These are phyloP conservation scores for Myoxocephalus aenaeus DNA, from an alignment of 2,797 vertebrate genomes.

Conservation along the genomic window DNA sequence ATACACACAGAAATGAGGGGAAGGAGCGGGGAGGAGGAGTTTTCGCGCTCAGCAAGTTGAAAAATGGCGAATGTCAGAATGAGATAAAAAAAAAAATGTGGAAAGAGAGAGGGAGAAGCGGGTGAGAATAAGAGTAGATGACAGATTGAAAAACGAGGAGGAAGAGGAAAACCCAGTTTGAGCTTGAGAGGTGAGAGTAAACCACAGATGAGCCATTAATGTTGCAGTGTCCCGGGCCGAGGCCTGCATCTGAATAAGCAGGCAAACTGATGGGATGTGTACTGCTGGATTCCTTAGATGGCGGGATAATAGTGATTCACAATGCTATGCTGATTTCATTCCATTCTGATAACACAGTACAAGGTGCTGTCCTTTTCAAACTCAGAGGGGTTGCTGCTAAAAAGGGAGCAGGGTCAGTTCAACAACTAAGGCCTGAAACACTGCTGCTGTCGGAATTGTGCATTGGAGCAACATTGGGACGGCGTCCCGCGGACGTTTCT, in stretches of 20 bases:
- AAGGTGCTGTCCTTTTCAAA: constrained; percentile 58
- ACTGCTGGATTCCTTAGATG: constrained; percentile 55
- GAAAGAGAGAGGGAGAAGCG: constrained; percentile 66
- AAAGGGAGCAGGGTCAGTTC: constrained; percentile 30
- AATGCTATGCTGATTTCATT: constrained; percentile 68
- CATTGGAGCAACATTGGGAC: background rate
- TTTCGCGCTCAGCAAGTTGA: constrained; percentile 62
- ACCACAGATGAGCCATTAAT: constrained; percentile 73
- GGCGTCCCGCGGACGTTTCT: background rate
- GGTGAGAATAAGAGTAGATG: constrained; percentile 79
- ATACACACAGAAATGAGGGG: constrained; percentile 46
- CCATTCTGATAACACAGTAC: constrained; percentile 46
- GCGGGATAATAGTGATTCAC: constrained; percentile 67
- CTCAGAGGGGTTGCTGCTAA: constrained; percentile 22
- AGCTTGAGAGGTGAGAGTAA: constrained; percentile 78
- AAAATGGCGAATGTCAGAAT: constrained; percentile 85
- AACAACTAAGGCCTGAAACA: constrained; percentile 13
- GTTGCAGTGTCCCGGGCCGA: constrained; percentile 60
- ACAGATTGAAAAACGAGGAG: constrained; percentile 84
- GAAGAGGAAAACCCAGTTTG: constrained; percentile 81
- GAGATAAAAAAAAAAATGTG: constrained; percentile 79
- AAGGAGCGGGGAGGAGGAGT: constrained; percentile 71
- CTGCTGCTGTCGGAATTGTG: constrained; percentile 2
- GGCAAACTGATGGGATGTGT: constrained; percentile 59
- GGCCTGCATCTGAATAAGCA: constrained; percentile 73